Base-by-base conservation (phyloP, 2,113 vertebrate genomes). In the Gallinago media region DNA sequence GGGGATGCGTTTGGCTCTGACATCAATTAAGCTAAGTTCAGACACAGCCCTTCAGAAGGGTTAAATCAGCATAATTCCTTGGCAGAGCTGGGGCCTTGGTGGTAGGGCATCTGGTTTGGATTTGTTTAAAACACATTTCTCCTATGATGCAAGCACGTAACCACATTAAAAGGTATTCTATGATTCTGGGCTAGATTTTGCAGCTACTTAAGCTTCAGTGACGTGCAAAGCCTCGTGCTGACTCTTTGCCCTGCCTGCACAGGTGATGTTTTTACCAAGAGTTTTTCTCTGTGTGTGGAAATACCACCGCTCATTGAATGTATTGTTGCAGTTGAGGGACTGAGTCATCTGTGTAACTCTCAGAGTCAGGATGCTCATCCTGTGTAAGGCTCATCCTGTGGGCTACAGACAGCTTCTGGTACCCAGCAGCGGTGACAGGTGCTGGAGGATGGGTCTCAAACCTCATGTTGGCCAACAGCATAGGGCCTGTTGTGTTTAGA, bases 381-480 rank as follows among this genome's bases (percentile, higher is more conserved):
- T 23, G 19, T 84, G 12, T 83, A 34, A 74, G 42, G 31, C 54
- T 86, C 22, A 31, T 80, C 42, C 38, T 88, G 29, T 0, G 2
- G n/a, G 11, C 36, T 62, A 12, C 18, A 12, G 16, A 67, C 38
- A 17, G 16, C 54, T 92, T 31, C 44, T 50, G 31, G 32, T 38
- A 32, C 12, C 22, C 22, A 17, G 68, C 46, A 46, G 58, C 0
- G 0, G 23, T 0, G 0, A 21, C 12, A 67, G 36, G 16, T 58
- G 25, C 22, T 58, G 17, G 44, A 0, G 1, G 8, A 20, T 9
- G 25, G 26, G 15, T 72, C 56, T 65, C 23, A 23, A 68, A 11
- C 44, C 61, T 87, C 17, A 5, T 2, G 1, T 20, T 82, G 56
- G 31, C 44, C 49, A 26, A 1, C 0, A 1, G 15, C 2, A 1